Conservation (phyloP, 1,140 invertebrate genomes). For the Leptestheria dahalacensis region DNA sequence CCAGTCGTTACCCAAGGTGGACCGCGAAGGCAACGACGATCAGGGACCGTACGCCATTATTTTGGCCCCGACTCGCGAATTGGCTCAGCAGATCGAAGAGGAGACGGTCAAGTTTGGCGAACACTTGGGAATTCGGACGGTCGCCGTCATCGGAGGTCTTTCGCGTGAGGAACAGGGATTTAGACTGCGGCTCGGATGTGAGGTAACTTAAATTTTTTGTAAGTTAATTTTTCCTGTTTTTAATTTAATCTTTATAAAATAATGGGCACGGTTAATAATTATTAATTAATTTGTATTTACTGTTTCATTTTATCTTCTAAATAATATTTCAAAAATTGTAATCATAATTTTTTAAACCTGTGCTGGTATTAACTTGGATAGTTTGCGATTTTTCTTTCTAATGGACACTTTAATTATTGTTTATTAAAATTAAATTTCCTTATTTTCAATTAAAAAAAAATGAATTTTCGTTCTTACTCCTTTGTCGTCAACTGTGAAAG, state of each 20-base stretch:
- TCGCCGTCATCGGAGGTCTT: conserved; percentile 94
- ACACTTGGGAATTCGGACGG: conserved; percentile 84
- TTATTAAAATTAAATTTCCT: no score
- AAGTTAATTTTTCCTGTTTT: neutral
- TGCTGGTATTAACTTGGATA: no score
- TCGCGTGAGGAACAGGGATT: conserved; percentile 98
- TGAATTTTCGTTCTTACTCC: no score
- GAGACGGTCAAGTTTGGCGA: conserved; percentile 96
- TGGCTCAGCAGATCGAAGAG: conserved; percentile 99
- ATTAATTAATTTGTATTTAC: no score
- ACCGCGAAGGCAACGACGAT: conserved; percentile 75
- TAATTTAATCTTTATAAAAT: no score
- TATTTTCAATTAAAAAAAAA: neutral
- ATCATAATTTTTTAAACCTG: no score
- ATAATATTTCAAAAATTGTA: no score
- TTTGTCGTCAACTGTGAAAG: no score
- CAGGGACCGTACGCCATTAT: conserved; percentile 99
- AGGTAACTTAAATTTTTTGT: conserved; percentile 36
- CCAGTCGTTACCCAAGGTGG: conserved; percentile 89
- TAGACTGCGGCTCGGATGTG: conserved; percentile 86
- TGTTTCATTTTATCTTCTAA: no score
- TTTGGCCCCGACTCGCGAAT: conserved; percentile 92
- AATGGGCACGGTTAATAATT: no score
- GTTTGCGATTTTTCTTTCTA: no score
- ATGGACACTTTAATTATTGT: no score